Evolutionary conservation across 23 tunicate species (phyloP), one percentile per base, ranked within the genome.

Genomic region (Trididemnum nubilum): DNA sequence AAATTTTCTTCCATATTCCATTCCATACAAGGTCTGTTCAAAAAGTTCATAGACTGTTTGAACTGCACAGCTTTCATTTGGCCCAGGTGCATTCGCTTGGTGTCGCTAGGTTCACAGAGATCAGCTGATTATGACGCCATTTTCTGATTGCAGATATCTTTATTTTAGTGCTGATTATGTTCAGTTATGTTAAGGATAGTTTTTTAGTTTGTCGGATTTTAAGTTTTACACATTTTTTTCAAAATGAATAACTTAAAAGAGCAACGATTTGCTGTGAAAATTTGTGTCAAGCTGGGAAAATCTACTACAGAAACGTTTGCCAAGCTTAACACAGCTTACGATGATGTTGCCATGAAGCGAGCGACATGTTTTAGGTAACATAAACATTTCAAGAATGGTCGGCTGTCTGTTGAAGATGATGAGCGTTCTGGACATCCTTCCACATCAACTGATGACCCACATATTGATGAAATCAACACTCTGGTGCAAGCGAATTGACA

Each of bases 91-190:
- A 44, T 44, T 44, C 54, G 54, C 54, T 44, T 9, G 54, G 54
- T 44, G 54, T 44, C 54, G 54, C 54, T 44, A 44, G 54, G 54
- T 44, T 44, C 54, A 44, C 54, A 44, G 54, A 44, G 54, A 44
- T 44, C 54, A 44, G 54, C 54, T 44, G 15, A 44, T 44, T 44
- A 44, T 44, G 54, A 15, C 54, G 54, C 54, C 54, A 44, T 44
- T 44, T 44, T 44, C 54, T 44, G 54, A 44, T 44, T 44, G 54
- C 54, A 44, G 9, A 44, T 44, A 44, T 44, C 54, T 44, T 44
- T 44, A 44, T 44, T 44, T 44, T 44, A 44, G 54, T 44, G 54
- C 54, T 44, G 54, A 15, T 44, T 44, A 44, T 44, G 54, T 44
- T 44, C 54, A 44, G 54, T 44, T 44, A 44, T 7, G 54, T 44